phyloP scores from a whole-genome alignment of 2,113 vertebrate species.

The Leuciscus idus region DNA sequence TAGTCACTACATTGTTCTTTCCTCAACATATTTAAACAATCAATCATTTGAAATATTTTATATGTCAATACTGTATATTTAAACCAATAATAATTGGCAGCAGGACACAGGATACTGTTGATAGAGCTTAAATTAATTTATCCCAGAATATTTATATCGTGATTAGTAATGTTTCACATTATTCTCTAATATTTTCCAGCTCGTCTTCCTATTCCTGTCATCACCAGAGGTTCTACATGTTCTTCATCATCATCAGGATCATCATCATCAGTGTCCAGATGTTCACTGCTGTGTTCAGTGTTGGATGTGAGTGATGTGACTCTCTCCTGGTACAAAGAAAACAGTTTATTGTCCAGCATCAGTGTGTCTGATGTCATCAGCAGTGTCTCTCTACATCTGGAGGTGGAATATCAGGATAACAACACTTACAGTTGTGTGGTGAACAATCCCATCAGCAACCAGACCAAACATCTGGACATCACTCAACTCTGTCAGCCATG shows the following conservation, averaged over 20 bases:
- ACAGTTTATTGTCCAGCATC: background rate
- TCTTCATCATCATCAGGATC: background rate
- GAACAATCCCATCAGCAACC: fast-evolving
- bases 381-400: background rate
- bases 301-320: background rate
- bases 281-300: background rate
- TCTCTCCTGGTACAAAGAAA: background rate
- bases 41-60: background rate
- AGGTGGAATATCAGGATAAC: background rate
- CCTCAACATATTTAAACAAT: background rate
- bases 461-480: background rate
- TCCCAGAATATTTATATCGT: background rate
- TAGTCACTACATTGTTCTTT: background rate
- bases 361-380: background rate
- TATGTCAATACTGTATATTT: background rate
- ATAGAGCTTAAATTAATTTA: background rate
- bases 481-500: background rate
- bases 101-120: background rate
- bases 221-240: background rate
- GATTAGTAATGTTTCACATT: background rate
- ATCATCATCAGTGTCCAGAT: background rate
- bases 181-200: background rate
- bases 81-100: background rate
- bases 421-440: background rate
- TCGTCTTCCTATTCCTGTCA: background rate